Evolutionary conservation across 2,113 vertebrate genomes (phyloP), one percentile per base, ranked within the genome.

Genomic region (Excalfactoria chinensis): DNA sequence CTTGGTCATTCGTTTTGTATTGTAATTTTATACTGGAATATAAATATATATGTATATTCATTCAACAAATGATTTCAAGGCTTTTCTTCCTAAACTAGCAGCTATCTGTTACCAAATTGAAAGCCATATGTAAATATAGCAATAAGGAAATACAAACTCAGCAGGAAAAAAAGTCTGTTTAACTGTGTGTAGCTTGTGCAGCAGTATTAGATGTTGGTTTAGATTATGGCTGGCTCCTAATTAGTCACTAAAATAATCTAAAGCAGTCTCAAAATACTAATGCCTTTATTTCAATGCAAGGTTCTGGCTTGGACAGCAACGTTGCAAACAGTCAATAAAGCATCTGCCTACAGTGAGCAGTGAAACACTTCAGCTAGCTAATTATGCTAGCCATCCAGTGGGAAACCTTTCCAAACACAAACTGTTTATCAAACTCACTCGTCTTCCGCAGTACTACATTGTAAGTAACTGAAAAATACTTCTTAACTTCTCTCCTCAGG

Each of bases 271-370:
- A 17, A 25, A 37, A 37, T 93, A 43, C 77, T 97, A 81, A 96
- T 58, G 22, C 46, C 85, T 96, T 90, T 97, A 40, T 97, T 93
- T 97, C 94, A 74, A 95, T 96, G 85, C 87, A 95, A 99, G 99
- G 98, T 99, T 99, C 98, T 99, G 99, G 99, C 98, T 99, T 96
- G 99, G 99, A 91, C 98, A 99, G 95, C 99, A 99, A 82, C 98
- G 99, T 70, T 99, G 98, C 97, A 98, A 98, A 68, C 99, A 99
- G 95, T 99, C 99, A n/a, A 99, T 99, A 97, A 99, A 99, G 91
- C 99, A 99, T 97, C 98, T 99, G 84, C 99, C 99, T 90, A 99
- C 99, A 28, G 98, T 99, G 93, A 99, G 98, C 93, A 98, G 97
- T 74, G 99, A 99, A 94, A 97, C 98, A 69, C 98, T 99, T 67